These are phyloP conservation scores for Psittacula derbiana DNA, from an alignment of 2,797 vertebrate genomes.

Conservation along the genomic window DNA sequence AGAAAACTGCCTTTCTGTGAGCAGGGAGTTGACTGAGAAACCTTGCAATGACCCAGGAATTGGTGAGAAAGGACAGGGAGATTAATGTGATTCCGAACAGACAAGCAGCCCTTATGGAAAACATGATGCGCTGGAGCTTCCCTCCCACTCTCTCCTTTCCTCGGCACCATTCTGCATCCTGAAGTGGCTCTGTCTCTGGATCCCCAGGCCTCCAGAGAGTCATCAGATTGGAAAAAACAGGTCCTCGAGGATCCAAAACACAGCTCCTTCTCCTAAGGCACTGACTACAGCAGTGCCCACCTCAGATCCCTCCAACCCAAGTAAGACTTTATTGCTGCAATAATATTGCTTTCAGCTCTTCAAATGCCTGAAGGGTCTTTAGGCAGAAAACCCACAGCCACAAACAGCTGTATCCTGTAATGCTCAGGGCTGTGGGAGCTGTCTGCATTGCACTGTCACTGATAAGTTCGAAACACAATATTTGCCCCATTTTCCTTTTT, in stretches of 20 bases:
- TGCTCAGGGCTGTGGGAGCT: constrained; percentile 17
- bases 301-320: not conserved
- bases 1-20: not conserved
- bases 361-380: not conserved
- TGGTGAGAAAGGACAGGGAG: not conserved
- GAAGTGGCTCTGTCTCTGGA: not conserved
- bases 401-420: constrained; percentile 54
- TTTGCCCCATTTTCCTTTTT: not conserved
- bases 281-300: not conserved
- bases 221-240: not conserved
- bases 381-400: constrained; percentile 14
- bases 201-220: not conserved
- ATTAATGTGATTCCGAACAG: constrained; percentile 12
- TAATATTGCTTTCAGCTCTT: not conserved
- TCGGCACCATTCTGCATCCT: not conserved
- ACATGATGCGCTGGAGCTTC: not conserved
- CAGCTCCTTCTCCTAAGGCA: not conserved
- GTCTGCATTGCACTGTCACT: constrained; percentile 36
- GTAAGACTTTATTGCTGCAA: not conserved
- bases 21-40: not conserved
- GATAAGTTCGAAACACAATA: constrained; percentile 2
- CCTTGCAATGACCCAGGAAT: constrained; percentile 23
- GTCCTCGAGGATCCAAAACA: not conserved
- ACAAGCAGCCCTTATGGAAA: not conserved
- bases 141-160: not conserved